These are phyloP conservation scores for Aptenodytes forsteri DNA, from an alignment of 2,113 vertebrate genomes.

Conservation along the genomic window DNA sequence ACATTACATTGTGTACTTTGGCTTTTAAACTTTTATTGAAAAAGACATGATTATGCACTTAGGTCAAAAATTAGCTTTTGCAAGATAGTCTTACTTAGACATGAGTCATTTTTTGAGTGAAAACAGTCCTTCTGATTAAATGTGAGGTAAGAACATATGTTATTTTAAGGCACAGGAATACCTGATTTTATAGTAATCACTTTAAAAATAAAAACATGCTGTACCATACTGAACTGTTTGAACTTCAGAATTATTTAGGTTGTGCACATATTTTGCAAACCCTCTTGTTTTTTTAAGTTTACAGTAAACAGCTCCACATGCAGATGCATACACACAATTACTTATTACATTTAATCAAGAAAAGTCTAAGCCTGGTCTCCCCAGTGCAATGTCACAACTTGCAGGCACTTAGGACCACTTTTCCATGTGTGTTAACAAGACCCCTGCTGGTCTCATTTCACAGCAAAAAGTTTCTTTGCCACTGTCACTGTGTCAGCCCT, in stretches of 20 bases:
- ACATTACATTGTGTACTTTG: not conserved
- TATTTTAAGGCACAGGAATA: not conserved
- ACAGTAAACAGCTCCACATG: not conserved
- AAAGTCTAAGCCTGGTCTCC: not conserved
- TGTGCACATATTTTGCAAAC: not conserved
- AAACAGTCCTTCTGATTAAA: not conserved
- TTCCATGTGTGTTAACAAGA: not conserved
- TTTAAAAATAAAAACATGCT: not conserved
- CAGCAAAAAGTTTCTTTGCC: slow-evolving; percentile 9
- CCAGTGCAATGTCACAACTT: not conserved
- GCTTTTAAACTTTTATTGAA: not conserved
- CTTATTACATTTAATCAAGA: not conserved
- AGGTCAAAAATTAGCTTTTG: not conserved
- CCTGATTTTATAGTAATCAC: not conserved
- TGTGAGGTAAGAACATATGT: not conserved
- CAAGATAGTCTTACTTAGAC: not conserved
- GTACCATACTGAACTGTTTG: not conserved
- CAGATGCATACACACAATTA: not conserved
- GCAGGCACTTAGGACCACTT: not conserved
- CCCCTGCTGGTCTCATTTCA: not conserved
- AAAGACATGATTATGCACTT: not conserved
- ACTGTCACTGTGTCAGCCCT: not conserved
- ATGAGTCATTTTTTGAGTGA: not conserved
- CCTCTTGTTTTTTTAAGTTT: not conserved
- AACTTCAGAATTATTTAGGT: not conserved